A percentile compares a stretch with the other conserved stretches of the same genome.
Conservation (phyloP, 2,797 vertebrate species). For the Syndactyla subalaris region DNA sequence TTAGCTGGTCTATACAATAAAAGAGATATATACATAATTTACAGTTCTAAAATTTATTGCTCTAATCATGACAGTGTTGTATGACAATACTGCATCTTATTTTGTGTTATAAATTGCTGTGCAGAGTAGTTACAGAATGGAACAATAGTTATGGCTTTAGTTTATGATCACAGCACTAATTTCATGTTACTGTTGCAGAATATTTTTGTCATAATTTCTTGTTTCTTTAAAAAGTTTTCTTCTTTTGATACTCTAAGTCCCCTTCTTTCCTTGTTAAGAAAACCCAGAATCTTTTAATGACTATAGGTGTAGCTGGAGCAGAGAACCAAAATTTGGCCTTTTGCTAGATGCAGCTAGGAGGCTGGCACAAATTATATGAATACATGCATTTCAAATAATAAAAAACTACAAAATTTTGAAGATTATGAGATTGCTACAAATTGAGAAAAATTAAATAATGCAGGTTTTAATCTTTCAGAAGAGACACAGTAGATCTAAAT, state of each 20-base stretch:
- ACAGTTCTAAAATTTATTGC: neutral
- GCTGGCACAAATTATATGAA: neutral
- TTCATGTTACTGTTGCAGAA: neutral
- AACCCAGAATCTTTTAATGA: neutral
- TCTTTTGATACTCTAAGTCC: neutral
- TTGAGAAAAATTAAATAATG: neutral
- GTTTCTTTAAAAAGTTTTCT: neutral
- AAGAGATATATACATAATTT: neutral
- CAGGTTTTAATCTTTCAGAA: neutral
- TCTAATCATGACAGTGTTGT: neutral
- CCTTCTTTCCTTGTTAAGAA: neutral
- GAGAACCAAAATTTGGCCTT: neutral
- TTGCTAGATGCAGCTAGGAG: neutral
- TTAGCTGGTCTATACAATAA: neutral
- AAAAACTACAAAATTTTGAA: neutral
- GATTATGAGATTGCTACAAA: neutral
- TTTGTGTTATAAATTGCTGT: neutral
- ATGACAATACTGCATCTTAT: neutral
- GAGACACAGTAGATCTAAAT: neutral
- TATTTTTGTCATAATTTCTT: neutral
- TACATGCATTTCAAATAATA: neutral
- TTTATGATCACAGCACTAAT: neutral
- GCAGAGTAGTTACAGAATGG: neutral
- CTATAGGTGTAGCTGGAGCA: neutral
- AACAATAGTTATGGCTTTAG: neutral